Base-by-base conservation (phyloP, 1,140 invertebrate species). In the Cherax quadricarinatus region DNA sequence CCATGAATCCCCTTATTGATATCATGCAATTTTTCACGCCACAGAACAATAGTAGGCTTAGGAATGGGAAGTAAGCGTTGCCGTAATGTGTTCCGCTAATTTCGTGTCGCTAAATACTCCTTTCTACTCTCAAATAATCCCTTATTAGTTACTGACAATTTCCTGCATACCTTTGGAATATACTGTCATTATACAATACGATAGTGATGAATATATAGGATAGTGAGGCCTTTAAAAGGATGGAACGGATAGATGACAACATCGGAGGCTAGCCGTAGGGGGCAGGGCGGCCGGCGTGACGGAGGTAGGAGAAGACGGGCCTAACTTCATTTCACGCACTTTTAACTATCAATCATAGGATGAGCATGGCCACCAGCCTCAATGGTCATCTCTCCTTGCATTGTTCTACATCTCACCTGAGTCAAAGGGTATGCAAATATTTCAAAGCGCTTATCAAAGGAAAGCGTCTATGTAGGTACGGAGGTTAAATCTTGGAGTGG, bases 11-110 rank as follows among this genome's bases (percentile, higher is more conserved):
- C 89, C 83, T 91, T 91, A 91, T 91, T 91, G 89, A 91, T 91
- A 91, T 91, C 89, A 86, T 91, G 89, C 89, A 91, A 91, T 91
- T 91, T 91, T 91, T 91, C 89, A 91, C 89, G 89, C 66, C 82
- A 66, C 41, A 60, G 70, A 81, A 91, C 89, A 86, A 91, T 73
- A 86, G 89, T 85, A 91, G 89, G 89, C 89, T 91, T 91, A 91
- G 89, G 75, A 21, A 62, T 57, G 83, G 21, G 70, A 6, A 9
- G 7, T 75, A 9, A 24, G 30, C 24, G n/a, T 30, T 75, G 70
- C 70, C 70, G 6, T 21, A 70, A 18, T 6, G 66, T 70, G 66
- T 70, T 70, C 66, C 18, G 0, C 21, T n/a, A 41, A 41, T 41
- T 41, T 41, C 21, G 6, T 86, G 12, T 85, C 5, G 0, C 53